Base-by-base conservation (phyloP, 2,113 vertebrate species). In the Benitochromis conjunctus region DNA sequence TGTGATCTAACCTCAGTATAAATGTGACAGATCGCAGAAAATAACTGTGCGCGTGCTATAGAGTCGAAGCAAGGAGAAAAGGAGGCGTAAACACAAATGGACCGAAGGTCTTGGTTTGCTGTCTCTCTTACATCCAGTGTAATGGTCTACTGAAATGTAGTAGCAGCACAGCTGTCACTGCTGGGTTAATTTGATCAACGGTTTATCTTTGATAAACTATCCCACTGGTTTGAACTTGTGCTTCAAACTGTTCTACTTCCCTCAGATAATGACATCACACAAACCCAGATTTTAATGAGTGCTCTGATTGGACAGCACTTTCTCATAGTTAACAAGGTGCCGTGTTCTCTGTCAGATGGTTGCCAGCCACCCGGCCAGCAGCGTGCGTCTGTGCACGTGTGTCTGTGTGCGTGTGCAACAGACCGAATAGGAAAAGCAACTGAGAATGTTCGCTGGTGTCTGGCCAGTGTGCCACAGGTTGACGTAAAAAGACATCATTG, bases 301-400 rank as follows among this genome's bases (percentile, higher is more conserved):
- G 13, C 81, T 88, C 83, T 94, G 88, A 94, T 91, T 92, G 94
- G 91, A 89, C 84, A 69, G 79, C 81, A 18, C 58, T 57, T 54
- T 88, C 86, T 83, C 51, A 88, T 85, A 77, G 80, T 78, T 91
- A 92, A 91, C 29, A 29, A 91, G 85, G 58, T 83, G 21, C 66
- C 69, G 38, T 89, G 87, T 85, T 86, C 89, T 57, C 87, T 91
- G 84, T 86, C 76, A 88, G 86, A 57, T 57, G 43, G 80, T 89
- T 79, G 62, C 80, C 84, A 77, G 53, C 64, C 64, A 81, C 66
- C 26, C 4, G 76, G 57, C 24, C 66, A 71, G 66, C 24, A 19
- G 53, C 81, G 74, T 8, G 26, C 3, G 2, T 62, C 57, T 26
- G 56, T 36, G 51, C 53, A 4, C 38, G 14, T 60, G 83, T 74